Conservation (phyloP, 1,140 invertebrate species). For the Orchestia grillus region DNA sequence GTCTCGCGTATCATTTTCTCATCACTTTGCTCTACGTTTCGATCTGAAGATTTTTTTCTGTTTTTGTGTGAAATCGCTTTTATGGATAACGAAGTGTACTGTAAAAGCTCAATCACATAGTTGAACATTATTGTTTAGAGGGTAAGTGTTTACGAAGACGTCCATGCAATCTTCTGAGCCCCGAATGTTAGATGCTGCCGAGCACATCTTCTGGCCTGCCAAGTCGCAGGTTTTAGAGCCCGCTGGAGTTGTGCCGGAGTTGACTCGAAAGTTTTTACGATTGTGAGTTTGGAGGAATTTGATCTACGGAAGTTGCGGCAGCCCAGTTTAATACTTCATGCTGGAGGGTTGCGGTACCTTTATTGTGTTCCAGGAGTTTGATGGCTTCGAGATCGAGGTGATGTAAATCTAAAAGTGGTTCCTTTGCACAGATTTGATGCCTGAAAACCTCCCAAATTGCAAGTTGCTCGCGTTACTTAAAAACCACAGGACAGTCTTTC, state of each 20-base stretch:
- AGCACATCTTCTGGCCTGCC: neutral
- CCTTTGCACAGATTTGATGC: neutral
- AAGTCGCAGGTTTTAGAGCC: neutral
- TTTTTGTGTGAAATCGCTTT: neutral
- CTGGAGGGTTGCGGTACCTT: neutral
- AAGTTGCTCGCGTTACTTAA: neutral
- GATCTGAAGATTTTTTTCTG: neutral
- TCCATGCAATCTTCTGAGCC: neutral
- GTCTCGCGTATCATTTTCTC: neutral
- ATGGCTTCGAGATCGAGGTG: neutral
- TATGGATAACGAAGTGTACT: neutral
- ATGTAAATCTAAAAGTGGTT: constrained; percentile 5
- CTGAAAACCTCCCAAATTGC: neutral
- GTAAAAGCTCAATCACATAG: neutral
- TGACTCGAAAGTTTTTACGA: constrained; percentile 50
- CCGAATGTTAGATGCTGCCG: neutral
- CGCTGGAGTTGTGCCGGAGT: neutral
- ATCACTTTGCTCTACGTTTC: neutral
- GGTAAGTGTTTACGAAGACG: neutral
- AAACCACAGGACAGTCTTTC: neutral
- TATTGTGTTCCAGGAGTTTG: neutral
- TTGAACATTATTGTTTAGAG: neutral
- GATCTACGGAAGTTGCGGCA: constrained; percentile 1
- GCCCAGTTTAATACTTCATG: constrained; percentile 33
- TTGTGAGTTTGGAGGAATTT: constrained; percentile 31